A percentile compares a stretch with the other conserved stretches of the same genome.
phyloP scores from a whole-genome alignment of 92 coral and sea anemone genomes.

The Montipora capitata region DNA sequence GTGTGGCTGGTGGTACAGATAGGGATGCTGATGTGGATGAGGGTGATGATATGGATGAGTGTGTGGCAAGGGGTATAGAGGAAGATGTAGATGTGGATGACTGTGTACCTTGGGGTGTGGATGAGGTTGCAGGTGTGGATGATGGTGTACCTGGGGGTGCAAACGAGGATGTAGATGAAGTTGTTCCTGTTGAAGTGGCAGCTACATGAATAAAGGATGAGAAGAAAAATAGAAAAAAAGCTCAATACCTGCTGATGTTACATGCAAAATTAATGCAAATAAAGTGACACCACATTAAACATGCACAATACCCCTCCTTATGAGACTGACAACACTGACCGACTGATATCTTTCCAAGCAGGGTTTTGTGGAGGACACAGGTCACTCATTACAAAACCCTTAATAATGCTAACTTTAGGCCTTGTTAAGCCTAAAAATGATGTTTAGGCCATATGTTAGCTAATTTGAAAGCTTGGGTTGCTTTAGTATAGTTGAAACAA shows the following conservation, averaged over 20 bases:
- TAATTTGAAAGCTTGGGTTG: too few relatives aligned
- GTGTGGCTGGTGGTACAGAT: neutral
- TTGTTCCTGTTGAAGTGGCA: neutral
- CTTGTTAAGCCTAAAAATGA: too few relatives aligned
- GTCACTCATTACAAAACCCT: too few relatives aligned
- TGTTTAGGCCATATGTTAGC: too few relatives aligned
- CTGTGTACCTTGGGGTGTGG: neutral
- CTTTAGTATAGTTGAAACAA: too few relatives aligned
- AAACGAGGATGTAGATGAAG: neutral
- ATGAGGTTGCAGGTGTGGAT: neutral
- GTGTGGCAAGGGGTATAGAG: neutral
- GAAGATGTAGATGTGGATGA: neutral
- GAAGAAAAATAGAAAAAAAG: too few relatives aligned
- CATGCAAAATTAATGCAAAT: neutral
- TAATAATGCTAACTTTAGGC: too few relatives aligned
- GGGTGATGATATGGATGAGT: neutral
- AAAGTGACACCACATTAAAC: too few relatives aligned
- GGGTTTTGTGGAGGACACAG: too few relatives aligned
- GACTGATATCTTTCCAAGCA: too few relatives aligned
- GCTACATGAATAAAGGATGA: neutral
- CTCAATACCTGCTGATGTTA: neutral
- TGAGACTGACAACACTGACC: too few relatives aligned
- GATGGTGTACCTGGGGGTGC: neutral
- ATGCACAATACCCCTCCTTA: too few relatives aligned
- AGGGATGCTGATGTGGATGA: neutral